Base-by-base conservation (phyloP, 1,140 invertebrate species). In the Drosophila mojavensis region DNA sequence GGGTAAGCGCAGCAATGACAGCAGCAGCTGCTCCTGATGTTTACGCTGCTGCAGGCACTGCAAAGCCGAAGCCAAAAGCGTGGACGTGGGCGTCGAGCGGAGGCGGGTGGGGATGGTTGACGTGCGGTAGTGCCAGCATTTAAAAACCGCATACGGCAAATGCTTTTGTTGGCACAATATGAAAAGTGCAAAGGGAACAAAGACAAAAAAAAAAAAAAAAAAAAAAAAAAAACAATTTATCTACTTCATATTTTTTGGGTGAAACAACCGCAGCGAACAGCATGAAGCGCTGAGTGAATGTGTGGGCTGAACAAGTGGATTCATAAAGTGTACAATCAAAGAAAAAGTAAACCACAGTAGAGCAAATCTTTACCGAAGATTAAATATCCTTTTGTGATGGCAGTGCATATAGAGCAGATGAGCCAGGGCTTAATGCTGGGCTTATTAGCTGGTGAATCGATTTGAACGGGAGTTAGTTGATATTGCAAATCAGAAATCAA, bases 151-250 rank as follows among this genome's bases (percentile, higher is more conserved):
- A 86, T 74, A 75, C 62, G 56, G 65, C 64, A 70, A 83, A 88
- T 68, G 79, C 79, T 75, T 73, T 88, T 86, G 82, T 86, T 85
- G 71, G 79, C 79, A 73, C 48, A 17, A 43, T 20, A 17, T 39
- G 15, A 47, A 24, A 24, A 9, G 11, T 11, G 20, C 28, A 51
- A 62, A 48, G 47, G 5, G n/a, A 59, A 20, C 28, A 45, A 45
- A 64, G 7, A 6, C 4, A 30, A 6, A 30, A 30, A 30, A 56
- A 64, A 33, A 58, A 15, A 17, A 3, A 6, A 3, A 30, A 3
- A 30, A 30, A 30, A 56, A 70, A 75, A 68, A 79, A 48, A 58
- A 54, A 62, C 73, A 80, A 83, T 89, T 88, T 84, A 89, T 89
- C 67, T 75, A 78, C 80, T 83, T 89, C 77, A 80, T 59, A 73